Base-by-base conservation (phyloP, 2,888 invertebrate genomes). In the Synergus japonicus region DNA sequence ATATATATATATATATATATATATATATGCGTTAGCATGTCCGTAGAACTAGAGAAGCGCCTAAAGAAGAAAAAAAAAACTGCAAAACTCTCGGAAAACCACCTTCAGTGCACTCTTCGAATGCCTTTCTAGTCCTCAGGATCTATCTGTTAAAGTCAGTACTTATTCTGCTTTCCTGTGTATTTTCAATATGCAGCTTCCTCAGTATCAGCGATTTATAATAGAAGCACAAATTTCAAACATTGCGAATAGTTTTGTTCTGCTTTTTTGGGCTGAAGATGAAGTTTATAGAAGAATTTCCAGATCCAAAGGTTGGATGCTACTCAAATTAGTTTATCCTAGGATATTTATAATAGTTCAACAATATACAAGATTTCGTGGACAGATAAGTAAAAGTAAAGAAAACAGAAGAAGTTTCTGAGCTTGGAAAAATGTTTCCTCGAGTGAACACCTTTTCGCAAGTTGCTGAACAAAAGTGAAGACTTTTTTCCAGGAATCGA, bases 351-450 rank as follows among this genome's bases (percentile, higher is more conserved):
- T 3, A 29, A 29, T 29, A 29, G 3, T 29, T 29, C 29, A 29
- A 29, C 29, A 29, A 29, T 29, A 29, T 29, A 29, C 29, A 29
- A 29, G 29, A 29, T 29, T 29, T 29, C 29, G 29, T 29, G 3
- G 29, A 29, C 3, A 29, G 29, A 29, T 29, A 29, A 29, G 29
- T 3, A 29, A 29, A 29, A 29, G 29, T 29, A 29, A 29, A 3
- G 37, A 37, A 37, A 37, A 37, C 5, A 5, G 5, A 37, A 5
- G 7, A 37, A 37, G 9, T n/a, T 54, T n/a, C 8, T n/a, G 0
- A n/a, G n/a, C 64, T 29, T 15, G 9, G 60, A 80, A 76, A 76
- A 80, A 80, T 78, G 76, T 65, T 18, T 43, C 10, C 41, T 73
- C 65, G 76, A 69, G 46, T 64, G 37, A 54, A 78, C 9, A n/a